A percentile compares a stretch with the other conserved stretches of the same genome.
These are phyloP conservation scores for Acanthaster planci DNA, from an alignment of 35 echinoderm and acorn worm genomes.

Conservation along the genomic window DNA sequence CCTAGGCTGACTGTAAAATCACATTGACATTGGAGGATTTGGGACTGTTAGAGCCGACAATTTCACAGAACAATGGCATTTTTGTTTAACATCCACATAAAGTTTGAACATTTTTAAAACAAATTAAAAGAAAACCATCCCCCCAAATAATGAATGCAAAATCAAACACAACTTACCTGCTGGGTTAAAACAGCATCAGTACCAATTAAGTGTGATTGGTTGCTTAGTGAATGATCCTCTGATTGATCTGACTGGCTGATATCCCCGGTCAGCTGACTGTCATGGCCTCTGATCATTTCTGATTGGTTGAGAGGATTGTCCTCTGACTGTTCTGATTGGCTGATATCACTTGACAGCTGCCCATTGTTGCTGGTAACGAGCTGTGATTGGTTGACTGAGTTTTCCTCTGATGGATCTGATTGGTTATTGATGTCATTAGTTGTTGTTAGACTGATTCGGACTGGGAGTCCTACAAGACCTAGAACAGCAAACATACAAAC, in stretches of 20 bases:
- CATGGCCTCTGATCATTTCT: slow-evolving; percentile 45
- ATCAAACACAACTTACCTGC: slow-evolving; percentile 46
- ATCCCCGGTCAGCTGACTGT: slow-evolving; percentile 61
- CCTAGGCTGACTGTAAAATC: too few relatives aligned
- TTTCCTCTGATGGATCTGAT: not conserved
- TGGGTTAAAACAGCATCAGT: slow-evolving; percentile 84
- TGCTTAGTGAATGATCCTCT: slow-evolving; percentile 57
- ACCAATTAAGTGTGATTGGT: slow-evolving; percentile 77
- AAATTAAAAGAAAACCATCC: not conserved
- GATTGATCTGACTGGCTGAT: slow-evolving; percentile 70
- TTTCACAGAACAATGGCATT: too few relatives aligned
- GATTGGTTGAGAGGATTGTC: slow-evolving; percentile 24
- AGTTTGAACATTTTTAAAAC: too few relatives aligned
- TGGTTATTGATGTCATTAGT: not conserved
- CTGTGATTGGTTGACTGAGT: slow-evolving; percentile 17
- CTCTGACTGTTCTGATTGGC: slow-evolving; percentile 30
- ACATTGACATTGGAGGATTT: too few relatives aligned
- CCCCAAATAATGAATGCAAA: not conserved
- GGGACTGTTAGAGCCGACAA: too few relatives aligned
- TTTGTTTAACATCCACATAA: too few relatives aligned
- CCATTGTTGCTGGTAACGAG: not conserved
- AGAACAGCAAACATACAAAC: not conserved
- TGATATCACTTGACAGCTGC: slow-evolving; percentile 2
- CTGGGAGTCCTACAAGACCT: not conserved
- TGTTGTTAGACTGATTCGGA: not conserved